Evolutionary conservation across 2,113 vertebrate species (phyloP).

Genomic region (Corydoras sp.): DNA sequence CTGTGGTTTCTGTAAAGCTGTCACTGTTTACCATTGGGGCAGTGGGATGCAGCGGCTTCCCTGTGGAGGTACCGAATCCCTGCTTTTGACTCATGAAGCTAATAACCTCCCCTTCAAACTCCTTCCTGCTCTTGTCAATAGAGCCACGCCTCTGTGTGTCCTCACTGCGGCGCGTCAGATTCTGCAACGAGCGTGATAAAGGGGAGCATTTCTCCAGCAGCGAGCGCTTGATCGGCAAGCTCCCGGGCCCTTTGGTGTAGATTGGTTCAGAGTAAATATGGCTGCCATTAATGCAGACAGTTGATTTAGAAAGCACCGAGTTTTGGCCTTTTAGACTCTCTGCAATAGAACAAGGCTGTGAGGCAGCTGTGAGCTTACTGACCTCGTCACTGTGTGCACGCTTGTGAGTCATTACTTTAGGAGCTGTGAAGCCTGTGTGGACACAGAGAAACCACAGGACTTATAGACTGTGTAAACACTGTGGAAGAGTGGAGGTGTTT

Average conservation of each 20-base stretch:
- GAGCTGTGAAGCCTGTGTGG: slow-evolving; percentile 57
- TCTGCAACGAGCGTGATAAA: slow-evolving; percentile 67
- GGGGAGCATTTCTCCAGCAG: slow-evolving; percentile 66
- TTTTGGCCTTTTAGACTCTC: slow-evolving; percentile 70
- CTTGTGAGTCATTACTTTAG: slow-evolving; percentile 79
- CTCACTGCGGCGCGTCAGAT: slow-evolving; percentile 61
- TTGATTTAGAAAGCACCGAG: slow-evolving; percentile 73
- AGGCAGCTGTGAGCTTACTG: slow-evolving; percentile 60
- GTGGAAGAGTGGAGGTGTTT: background rate
- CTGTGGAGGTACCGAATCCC: slow-evolving; percentile 34
- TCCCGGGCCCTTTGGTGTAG: slow-evolving; percentile 43
- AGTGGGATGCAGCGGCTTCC: slow-evolving; percentile 55
- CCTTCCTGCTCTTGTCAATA: slow-evolving; percentile 67
- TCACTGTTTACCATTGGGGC: slow-evolving; percentile 48
- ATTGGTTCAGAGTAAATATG: slow-evolving; percentile 78
- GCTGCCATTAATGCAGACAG: slow-evolving; percentile 92
- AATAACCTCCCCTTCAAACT: slow-evolving; percentile 54
- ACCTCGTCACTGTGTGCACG: slow-evolving; percentile 85
- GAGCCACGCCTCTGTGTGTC: slow-evolving; percentile 58
- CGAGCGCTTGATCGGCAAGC: slow-evolving; percentile 56
- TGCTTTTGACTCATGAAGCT: slow-evolving; percentile 47
- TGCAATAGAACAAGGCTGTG: slow-evolving; percentile 51
- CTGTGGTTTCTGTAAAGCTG: slow-evolving; percentile 30
- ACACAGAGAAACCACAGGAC: background rate
- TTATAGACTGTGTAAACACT: background rate